Conservation (phyloP, 2,888 invertebrate species). For the Crepidodera aurea region DNA sequence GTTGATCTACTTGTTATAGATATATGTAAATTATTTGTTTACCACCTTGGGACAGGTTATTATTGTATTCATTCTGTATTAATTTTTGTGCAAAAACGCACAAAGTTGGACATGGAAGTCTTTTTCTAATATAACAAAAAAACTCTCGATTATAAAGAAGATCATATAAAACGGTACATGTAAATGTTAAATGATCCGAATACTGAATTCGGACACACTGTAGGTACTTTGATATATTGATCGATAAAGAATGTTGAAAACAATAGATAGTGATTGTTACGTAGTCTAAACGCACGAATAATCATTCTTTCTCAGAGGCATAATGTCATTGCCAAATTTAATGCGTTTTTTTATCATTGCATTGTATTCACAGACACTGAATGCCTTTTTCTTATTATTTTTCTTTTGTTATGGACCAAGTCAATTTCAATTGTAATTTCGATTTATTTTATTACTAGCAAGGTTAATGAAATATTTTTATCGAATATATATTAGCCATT, state of each 20-base stretch:
- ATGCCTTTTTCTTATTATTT: neutral
- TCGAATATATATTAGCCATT: neutral
- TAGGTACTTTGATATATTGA: slow-evolving; percentile 9
- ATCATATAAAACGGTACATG: no score
- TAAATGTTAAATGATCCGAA: no score
- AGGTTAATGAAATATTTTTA: slow-evolving; percentile 13
- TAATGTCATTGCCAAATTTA: slow-evolving; percentile 25
- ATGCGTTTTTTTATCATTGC: slow-evolving; percentile 2
- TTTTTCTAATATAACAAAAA: no score
- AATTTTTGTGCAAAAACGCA: no score
- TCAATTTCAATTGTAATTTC: slow-evolving; percentile 1
- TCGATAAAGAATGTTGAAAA: slow-evolving; percentile 12
- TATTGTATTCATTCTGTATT: no score
- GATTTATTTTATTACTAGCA: slow-evolving; percentile 12
- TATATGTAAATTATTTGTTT: no score
- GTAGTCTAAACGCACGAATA: slow-evolving; percentile 11
- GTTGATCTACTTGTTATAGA: no score
- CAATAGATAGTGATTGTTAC: slow-evolving; percentile 10
- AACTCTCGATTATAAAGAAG: no score
- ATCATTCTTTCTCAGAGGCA: slow-evolving; percentile 21
- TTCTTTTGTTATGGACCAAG: neutral
- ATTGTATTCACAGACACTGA: slow-evolving; percentile 1
- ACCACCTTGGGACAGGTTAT: no score
- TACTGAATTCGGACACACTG: neutral
- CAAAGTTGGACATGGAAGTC: no score